These are phyloP conservation scores for Caranx melampygus DNA, from an alignment of 2,113 vertebrate genomes.

Conservation along the genomic window DNA sequence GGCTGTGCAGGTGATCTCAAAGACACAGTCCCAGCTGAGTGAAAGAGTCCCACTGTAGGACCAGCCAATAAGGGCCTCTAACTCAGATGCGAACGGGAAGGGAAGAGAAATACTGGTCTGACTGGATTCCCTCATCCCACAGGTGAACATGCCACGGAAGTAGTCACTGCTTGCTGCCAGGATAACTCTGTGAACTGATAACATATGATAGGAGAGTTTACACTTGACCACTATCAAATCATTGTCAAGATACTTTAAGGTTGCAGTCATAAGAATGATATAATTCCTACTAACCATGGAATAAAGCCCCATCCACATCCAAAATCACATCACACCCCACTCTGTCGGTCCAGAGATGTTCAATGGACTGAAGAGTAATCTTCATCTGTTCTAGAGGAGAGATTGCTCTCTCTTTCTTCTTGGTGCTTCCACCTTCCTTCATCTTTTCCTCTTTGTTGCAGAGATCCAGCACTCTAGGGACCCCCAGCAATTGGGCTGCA, in stretches of 20 bases:
- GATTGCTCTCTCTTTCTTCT: slow-evolving; percentile 5
- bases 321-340: slow-evolving; percentile 89
- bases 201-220: slow-evolving; percentile 12
- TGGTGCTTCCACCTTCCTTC: not conserved
- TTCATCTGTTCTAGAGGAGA: slow-evolving; percentile 79
- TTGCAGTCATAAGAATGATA: not conserved
- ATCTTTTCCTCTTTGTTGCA: slow-evolving; percentile 54
- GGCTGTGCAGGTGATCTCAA: slow-evolving; percentile 87
- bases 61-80: slow-evolving; percentile 85
- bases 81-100: slow-evolving; percentile 80
- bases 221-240: not conserved
- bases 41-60: slow-evolving; percentile 86
- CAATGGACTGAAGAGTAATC: slow-evolving; percentile 77
- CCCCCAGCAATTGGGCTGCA: slow-evolving; percentile 80
- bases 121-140: slow-evolving; percentile 90
- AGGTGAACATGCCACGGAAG: slow-evolving; percentile 92
- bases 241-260: not conserved
- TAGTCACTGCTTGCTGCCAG: slow-evolving; percentile 91
- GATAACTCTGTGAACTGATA: slow-evolving; percentile 88
- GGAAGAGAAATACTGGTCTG: slow-evolving; percentile 75
- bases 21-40: slow-evolving; percentile 86
- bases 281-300: slow-evolving; percentile 76
- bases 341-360: slow-evolving; percentile 76
- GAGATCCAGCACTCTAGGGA: slow-evolving; percentile 75
- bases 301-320: slow-evolving; percentile 76